Evolutionary conservation across 2,113 vertebrate genomes (phyloP), one percentile per base, ranked within the genome.

Genomic region (Scophthalmus maximus): DNA sequence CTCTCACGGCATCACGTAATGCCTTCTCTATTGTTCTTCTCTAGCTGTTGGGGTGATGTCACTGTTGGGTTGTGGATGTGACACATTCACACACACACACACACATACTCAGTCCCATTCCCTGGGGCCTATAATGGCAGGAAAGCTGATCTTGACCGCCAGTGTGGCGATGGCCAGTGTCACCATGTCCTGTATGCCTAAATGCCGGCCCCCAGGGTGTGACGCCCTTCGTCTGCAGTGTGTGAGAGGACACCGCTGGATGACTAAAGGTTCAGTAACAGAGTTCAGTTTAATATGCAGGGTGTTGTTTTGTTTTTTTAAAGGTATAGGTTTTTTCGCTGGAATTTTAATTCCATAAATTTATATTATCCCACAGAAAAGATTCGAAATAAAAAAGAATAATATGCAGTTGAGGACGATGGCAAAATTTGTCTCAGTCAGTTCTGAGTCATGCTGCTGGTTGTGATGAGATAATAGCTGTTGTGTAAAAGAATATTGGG

Each of bases 11-110:
- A 77, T 91, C 23, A 20, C 87, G 76, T 90, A 87, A 90, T 81
- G 79, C 66, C 56, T 72, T 68, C 79, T 88, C 88, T 67, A 91
- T 92, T 92, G 90, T 91, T 92, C 86, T 85, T 47, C 73, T 70
- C 81, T 63, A 56, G 77, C 85, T 78, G 75, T 58, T 8, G 8
- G 66, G 87, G 78, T 91, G 91, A 91, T 89, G 86, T 92, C 91
- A 91, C 75, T 78, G 70, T 79, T 14, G 40, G n/a, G 27, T 30
- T 79, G 80, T 84, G 85, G 84, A 85, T 82, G 75, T 83, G 71
- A 87, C 83, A 87, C 63, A 82, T 49, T 58, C 61, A 55, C 63
- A 38, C 50, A 55, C 20, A 17, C 55, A 56, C 46, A 46, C 29
- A 64, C 23, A 76, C 30, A 76, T 29, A 38, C 66, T 67, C 40